Evolutionary conservation across 2,113 vertebrate species (phyloP).

Genomic region (Psilopsiagon aymara): DNA sequence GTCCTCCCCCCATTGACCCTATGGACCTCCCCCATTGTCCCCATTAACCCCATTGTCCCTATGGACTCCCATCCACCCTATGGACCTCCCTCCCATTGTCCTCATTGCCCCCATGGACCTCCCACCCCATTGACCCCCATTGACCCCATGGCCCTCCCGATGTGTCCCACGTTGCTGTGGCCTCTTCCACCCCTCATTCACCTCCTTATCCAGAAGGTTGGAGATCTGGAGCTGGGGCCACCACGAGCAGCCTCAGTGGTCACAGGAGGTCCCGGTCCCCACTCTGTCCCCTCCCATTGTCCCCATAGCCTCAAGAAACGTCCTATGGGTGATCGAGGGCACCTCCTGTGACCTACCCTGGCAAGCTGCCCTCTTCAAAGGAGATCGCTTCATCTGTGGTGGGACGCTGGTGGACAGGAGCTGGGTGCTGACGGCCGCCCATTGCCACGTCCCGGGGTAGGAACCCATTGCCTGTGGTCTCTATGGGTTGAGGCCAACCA

Average conservation of each 20-base stretch:
- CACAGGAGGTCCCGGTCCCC: not conserved
- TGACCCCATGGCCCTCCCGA: not conserved
- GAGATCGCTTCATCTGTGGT: conserved; percentile 75
- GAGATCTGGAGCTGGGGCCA: no score
- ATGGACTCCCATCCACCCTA: not conserved
- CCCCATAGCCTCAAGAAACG: not conserved
- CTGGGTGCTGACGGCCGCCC: conserved; percentile 90
- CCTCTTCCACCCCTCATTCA: not conserved
- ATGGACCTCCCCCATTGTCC: no score
- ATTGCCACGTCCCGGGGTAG: conserved; percentile 70
- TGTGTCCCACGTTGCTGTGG: accelerated
- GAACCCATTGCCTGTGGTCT: not conserved
- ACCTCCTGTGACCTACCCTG: conserved; percentile 40
- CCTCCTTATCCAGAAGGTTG: not conserved
- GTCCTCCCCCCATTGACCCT: no score
- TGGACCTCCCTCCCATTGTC: no score
- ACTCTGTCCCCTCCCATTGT: no score
- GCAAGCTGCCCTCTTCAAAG: conserved; percentile 70
- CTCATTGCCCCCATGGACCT: no score
- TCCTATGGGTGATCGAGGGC: conserved; percentile 20
- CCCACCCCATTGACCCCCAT: no score
- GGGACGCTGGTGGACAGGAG: conserved; percentile 84
- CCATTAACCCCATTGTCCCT: no score
- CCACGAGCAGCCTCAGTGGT: not conserved
- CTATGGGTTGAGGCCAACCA: not conserved